Evolutionary conservation across 2,113 vertebrate genomes (phyloP), one percentile per base, ranked within the genome.

Genomic region (Mormyrus iriodes): DNA sequence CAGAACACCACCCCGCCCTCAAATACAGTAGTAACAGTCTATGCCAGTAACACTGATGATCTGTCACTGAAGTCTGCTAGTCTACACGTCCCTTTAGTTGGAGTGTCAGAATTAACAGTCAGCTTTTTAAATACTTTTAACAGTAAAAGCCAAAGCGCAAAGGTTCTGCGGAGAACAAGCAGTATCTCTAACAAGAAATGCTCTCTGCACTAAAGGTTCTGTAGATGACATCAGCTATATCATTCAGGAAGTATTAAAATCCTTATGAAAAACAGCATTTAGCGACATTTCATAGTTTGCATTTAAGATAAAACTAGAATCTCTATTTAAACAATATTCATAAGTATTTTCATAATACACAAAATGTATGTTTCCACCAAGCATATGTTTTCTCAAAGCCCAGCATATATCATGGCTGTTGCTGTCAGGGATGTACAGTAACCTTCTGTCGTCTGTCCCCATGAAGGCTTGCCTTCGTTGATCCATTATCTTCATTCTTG

Each of bases 91-190:
- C 55, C 53, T 87, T 65, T 15, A 39, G 21, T 35, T 86, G 9
- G 19, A 61, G 53, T 46, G 31, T 39, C 19, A 53, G 8, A 13
- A 53, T 39, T 87, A 87, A 87, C 86, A 87, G 86, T 87, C 86
- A 13, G 19, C 24, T 58, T 61, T 44, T 55, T 58, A 65, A 53
- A 21, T 15, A 58, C 17, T 17, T 87, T 27, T 42, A 27, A 85
- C n/a, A 65, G 21, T 42, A 19, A 46, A 10, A 51, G 48, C 31
- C 44, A 44, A 8, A 8, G 19, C 0, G 79, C 24, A 0, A 84
- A 5, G 24, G 8, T 21, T 48, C 48, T 2, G 42, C 13, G 46
- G n/a, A 84, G 48, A 27, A 8, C 39, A 48, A 21, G 8, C 2
- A 48, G 39, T 24, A 44, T 84, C 15, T 13, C 24, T 13, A 12